Evolutionary conservation across 2,797 vertebrate genomes (phyloP), one percentile per base, ranked within the genome.

Genomic region (Sebastes jordani): DNA sequence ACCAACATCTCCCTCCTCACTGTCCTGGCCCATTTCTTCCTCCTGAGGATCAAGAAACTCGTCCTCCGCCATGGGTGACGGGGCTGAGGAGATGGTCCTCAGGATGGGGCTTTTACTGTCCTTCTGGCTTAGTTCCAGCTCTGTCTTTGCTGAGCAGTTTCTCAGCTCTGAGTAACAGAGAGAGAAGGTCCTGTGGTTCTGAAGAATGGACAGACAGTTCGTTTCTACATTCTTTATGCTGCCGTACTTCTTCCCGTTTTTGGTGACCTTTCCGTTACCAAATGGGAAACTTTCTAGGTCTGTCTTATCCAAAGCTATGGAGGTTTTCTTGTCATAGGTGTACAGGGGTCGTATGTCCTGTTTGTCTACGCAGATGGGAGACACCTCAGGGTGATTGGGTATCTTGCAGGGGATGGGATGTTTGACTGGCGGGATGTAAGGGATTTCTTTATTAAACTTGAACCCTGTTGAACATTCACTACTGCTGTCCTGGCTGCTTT

Each of bases 211-310:
- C 62, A 96, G 79, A 71, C 91, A 86, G 72, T 95, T 97, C 18
- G 97, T 98, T 90, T 98, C 97, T 74, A 96, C 91, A 92, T 96
- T 97, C 94, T 97, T 97, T 76, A 98, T 96, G 93, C 96, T 97
- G 89, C 96, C 91, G 60, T 97, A 98, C 82, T 97, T 97, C 91
- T 95, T 96, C 64, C 96, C 96, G 87, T 94, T 97, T 91, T 97
- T 97, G 80, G 95, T 77, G 29, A 95, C 89, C 32, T 97, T 97
- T 88, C 96, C 95, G 78, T 93, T 96, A 78, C 96, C 93, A 82
- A 97, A 97, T 42, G 96, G 93, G 80, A 97, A 97, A 76, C 85
- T 82, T 69, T 97, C 96, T 63, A 97, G 93, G 85, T 97, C 97
- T 13, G 95, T 94, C 78, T 96, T 95, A 87, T 95, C 96, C 94